Conservation (phyloP, 2,113 vertebrate genomes). For the Dicrurus megarhynchus region DNA sequence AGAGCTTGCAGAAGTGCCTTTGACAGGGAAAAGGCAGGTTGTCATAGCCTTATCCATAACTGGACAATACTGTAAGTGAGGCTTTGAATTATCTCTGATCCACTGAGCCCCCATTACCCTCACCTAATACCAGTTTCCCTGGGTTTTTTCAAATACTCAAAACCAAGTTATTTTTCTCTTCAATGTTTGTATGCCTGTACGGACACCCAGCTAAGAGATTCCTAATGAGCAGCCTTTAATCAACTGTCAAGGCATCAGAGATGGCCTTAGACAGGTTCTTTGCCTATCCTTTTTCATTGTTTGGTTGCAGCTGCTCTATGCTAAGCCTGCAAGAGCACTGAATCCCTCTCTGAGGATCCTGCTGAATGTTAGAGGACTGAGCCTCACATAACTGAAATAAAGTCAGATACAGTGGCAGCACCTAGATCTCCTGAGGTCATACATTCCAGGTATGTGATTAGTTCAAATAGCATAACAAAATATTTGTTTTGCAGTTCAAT, state of each 20-base stretch:
- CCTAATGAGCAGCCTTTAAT: not conserved
- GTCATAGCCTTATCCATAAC: not conserved
- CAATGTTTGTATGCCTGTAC: not conserved
- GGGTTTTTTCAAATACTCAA: not conserved
- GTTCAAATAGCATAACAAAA: not conserved
- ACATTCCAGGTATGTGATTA: not conserved
- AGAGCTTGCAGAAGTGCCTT: not conserved
- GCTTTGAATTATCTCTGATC: not conserved
- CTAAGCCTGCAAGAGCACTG: not conserved
- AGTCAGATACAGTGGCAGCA: not conserved
- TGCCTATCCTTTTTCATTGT: not conserved
- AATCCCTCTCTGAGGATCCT: not conserved
- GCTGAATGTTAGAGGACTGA: not conserved
- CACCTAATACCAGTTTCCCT: not conserved
- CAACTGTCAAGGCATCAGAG: not conserved
- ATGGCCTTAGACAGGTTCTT: not conserved
- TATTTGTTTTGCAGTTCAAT: not conserved
- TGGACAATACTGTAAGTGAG: not conserved
- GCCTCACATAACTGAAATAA: not conserved
- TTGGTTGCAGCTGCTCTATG: not conserved
- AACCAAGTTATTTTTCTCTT: not conserved
- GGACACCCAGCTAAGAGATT: not conserved
- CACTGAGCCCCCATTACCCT: not conserved
- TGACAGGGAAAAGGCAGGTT: not conserved
- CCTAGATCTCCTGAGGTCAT: not conserved